Evolutionary conservation across 1,140 invertebrate genomes (phyloP), one percentile per base, ranked within the genome.

Genomic region (Drosophila oshimai): DNA sequence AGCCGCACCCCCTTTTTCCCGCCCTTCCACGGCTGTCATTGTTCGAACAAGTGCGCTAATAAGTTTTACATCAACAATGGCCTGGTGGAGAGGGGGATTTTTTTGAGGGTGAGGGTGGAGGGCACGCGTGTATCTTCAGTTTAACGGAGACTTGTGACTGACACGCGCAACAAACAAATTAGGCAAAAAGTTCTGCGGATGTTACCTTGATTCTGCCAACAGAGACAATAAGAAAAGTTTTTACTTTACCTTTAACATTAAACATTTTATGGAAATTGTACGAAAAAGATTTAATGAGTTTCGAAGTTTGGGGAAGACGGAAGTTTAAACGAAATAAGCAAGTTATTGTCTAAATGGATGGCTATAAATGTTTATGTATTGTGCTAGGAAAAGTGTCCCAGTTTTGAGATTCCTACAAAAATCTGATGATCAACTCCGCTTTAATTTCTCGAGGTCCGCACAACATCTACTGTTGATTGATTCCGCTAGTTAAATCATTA

Each of bases 101-200:
- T 10, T 6, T 5, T 10, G 22, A 17, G 24, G 9, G 13, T 18
- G n/a, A n/a, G n/a, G 17, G 3, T 3, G 4, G 6, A 6, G 9
- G n/a, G 61, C 22, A 69, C 47, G 24, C 44, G 53, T 28, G 44
- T 49, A 20, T 69, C 44, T 60, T 47, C 24, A 5, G 9, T 41
- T n/a, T 41, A 34, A 33, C n/a, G 10, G 36, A 60, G 17, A 17
- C 29, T 31, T 20, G 47, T 34, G 69, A 53, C 26, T 68, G 71
- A 37, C 80, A 86, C 80, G 71, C 76, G 75, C 80, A 45, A n/a
- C 69, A 65, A 55, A 57, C 54, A 78, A 83, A 78, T 86, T 72
- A 71, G 50, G 26, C 28, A 37, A 7, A 57, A 58, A 69, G 65
- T 79, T 60, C 12, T 34, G 36, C 3, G 29, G 47, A 13, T 69